Conservation (phyloP, 2,113 vertebrate species). For the Eretmochelys imbricata region DNA sequence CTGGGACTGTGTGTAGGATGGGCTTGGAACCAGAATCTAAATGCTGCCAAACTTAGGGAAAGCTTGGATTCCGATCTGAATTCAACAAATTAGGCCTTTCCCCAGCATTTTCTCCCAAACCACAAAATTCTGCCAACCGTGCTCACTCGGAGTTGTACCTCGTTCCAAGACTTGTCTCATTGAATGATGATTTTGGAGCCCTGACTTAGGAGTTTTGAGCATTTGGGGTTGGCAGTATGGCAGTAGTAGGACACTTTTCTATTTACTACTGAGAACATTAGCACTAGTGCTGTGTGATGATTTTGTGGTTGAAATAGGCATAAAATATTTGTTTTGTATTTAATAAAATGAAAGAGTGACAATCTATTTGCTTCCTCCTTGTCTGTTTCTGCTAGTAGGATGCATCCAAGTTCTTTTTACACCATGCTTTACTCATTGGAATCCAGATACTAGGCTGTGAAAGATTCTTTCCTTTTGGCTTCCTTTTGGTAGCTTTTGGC, state of each 20-base stretch:
- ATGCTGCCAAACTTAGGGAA: not conserved
- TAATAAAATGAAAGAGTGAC: not conserved
- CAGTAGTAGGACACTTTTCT: not conserved
- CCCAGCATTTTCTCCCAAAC: not conserved
- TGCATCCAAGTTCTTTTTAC: not conserved
- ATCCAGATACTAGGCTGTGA: slow-evolving; percentile 59
- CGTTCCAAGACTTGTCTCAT: not conserved
- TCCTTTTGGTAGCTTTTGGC: slow-evolving; percentile 63
- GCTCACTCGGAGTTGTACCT: not conserved
- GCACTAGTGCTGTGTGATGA: not conserved
- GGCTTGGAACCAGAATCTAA: not conserved
- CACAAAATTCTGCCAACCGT: not conserved
- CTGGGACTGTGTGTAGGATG: not conserved
- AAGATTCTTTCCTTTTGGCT: slow-evolving; percentile 41
- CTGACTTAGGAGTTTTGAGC: not conserved
- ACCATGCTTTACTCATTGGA: slow-evolving; percentile 49
- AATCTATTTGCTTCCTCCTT: not conserved
- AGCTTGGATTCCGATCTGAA: not conserved
- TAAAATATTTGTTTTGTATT: slow-evolving; percentile 43
- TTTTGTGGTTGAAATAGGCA: slow-evolving; percentile 3
- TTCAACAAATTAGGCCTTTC: not conserved
- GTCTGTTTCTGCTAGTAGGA: not conserved
- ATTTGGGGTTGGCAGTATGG: not conserved
- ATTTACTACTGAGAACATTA: not conserved
- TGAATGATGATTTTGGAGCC: not conserved